phyloP scores from a whole-genome alignment of 1,140 invertebrate genomes.

The Drosophila grimshawi region DNA sequence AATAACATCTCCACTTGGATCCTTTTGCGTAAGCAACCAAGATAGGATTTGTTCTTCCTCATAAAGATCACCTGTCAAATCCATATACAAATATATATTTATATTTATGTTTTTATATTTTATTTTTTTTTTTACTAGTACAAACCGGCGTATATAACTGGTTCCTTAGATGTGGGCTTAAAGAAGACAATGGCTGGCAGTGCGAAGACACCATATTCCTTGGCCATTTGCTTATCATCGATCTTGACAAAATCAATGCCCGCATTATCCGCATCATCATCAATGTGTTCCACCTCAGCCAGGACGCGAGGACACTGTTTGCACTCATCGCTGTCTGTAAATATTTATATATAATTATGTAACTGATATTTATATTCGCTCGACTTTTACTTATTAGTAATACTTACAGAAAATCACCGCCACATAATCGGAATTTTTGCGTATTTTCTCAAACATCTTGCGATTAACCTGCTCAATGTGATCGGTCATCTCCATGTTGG shows the following conservation, averaged over 20 bases:
- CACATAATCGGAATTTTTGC: slow-evolving; percentile 95
- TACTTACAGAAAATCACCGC: slow-evolving; percentile 97
- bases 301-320: slow-evolving; percentile 96
- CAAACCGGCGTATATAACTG: slow-evolving; percentile 95
- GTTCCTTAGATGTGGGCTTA: slow-evolving; percentile 94
- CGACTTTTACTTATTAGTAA: not conserved
- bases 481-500: slow-evolving; percentile 97
- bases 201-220: slow-evolving; percentile 94
- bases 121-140: not conserved
- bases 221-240: slow-evolving; percentile 93
- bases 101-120: not conserved
- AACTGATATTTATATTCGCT: not conserved
- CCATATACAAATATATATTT: not conserved
- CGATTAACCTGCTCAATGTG: slow-evolving; percentile 96
- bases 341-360: not conserved
- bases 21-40: slow-evolving; percentile 96
- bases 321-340: slow-evolving; percentile 94
- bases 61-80: slow-evolving; percentile 91
- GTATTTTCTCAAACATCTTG: slow-evolving; percentile 97
- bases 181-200: slow-evolving; percentile 96
- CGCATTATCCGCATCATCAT: slow-evolving; percentile 95
- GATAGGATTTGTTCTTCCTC: slow-evolving; percentile 94
- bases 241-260: slow-evolving; percentile 97
- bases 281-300: slow-evolving; percentile 95
- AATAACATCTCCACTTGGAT: slow-evolving; percentile 95